Conservation (phyloP, 2,113 vertebrate genomes). For the Blennius ocellaris region DNA sequence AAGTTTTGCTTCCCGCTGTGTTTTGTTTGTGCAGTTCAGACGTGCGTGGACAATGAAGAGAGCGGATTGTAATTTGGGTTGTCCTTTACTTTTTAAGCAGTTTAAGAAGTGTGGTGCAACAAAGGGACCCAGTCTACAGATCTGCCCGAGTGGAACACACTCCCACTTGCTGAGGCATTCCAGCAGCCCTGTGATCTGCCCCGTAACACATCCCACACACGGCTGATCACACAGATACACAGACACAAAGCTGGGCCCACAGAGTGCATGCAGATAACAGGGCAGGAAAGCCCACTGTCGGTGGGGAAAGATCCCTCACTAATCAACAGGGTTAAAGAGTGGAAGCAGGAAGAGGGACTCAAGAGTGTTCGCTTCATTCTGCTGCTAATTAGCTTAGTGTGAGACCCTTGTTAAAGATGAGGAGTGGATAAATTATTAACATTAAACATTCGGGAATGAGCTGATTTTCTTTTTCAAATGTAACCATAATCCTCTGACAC, state of each 20-base stretch:
- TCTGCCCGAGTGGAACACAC: slow-evolving; percentile 56
- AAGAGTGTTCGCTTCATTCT: slow-evolving; percentile 4
- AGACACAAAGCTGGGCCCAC: slow-evolving; percentile 26
- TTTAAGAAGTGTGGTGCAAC: slow-evolving; percentile 30
- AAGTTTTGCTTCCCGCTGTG: too few species aligned
- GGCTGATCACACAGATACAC: slow-evolving; percentile 46
- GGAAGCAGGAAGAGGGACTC: slow-evolving; percentile 5
- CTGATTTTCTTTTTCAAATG: too few species aligned
- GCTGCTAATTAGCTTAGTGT: not conserved
- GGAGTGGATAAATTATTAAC: too few species aligned
- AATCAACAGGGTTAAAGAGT: slow-evolving; percentile 43
- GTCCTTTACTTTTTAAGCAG: too few species aligned
- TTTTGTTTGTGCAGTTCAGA: too few species aligned
- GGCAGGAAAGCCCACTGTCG: slow-evolving; percentile 50
- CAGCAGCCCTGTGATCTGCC: slow-evolving; percentile 66
- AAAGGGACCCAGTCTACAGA: slow-evolving; percentile 55
- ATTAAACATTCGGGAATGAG: too few species aligned
- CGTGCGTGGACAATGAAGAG: too few species aligned
- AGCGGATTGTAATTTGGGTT: too few species aligned
- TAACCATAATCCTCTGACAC: too few species aligned
- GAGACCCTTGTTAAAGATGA: not conserved
- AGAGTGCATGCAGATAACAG: slow-evolving; percentile 62
- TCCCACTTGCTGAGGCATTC: slow-evolving; percentile 71
- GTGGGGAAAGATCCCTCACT: slow-evolving; percentile 14
- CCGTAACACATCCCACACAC: slow-evolving; percentile 60